Evolutionary conservation across 2,888 invertebrate genomes (phyloP).

Genomic region (Dicyrtoma fusca): DNA sequence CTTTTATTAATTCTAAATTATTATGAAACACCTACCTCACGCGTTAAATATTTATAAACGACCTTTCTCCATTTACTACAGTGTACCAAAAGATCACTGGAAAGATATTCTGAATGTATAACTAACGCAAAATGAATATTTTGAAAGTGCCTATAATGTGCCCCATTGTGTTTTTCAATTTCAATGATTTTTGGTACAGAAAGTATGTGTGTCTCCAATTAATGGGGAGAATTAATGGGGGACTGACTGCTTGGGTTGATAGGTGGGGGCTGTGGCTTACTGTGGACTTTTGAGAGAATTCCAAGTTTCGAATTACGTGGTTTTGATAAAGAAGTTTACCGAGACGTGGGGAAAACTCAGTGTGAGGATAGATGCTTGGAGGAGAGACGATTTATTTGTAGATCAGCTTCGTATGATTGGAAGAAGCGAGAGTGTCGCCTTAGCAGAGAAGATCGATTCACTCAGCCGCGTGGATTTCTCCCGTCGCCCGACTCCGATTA

Average conservation of each 20-base stretch:
- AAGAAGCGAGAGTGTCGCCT: constrained; percentile 61
- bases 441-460: constrained; percentile 62
- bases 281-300: constrained; percentile 63
- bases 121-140: too few relatives aligned
- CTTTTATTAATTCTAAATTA: too few relatives aligned
- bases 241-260: constrained; percentile 29
- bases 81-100: too few relatives aligned
- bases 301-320: constrained; percentile 62
- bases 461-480: constrained; percentile 62
- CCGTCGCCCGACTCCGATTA: constrained; percentile 62
- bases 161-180: too few relatives aligned
- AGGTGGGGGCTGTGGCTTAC: constrained; percentile 60
- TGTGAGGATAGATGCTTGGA: constrained; percentile 63
- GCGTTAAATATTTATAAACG: too few relatives aligned
- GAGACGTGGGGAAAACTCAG: constrained; percentile 59
- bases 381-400: constrained; percentile 62
- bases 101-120: too few relatives aligned
- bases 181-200: too few relatives aligned
- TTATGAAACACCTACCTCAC: too few relatives aligned
- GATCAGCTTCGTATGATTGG: constrained; percentile 64
- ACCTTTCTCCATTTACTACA: too few relatives aligned
- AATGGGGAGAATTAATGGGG: too few relatives aligned
- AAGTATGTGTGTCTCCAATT: too few relatives aligned
- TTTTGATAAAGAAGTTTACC: constrained; percentile 58
- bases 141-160: too few relatives aligned